Evolutionary conservation across 2,888 invertebrate genomes (phyloP), one percentile per base, ranked within the genome.

Genomic region (Tetramorium bicarinatum): DNA sequence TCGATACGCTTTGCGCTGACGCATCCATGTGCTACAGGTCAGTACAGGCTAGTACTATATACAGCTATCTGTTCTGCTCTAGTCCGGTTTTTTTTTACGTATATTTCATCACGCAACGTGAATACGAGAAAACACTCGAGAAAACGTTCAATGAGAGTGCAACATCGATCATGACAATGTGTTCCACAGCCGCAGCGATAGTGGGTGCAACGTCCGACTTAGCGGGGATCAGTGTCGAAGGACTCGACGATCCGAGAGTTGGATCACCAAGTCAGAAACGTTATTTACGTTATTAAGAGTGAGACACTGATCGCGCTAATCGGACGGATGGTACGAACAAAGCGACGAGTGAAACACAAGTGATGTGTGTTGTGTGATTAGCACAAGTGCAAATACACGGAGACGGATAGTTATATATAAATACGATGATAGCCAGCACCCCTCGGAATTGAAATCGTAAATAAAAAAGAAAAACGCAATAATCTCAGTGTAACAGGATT

Each of bases 21-120:
- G 94, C 94, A 95, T 95, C 95, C 95, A 95, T 95, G 95, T 95
- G 95, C 95, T 95, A 95, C 94, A 95, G 95, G 95, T 95, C 95
- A 95, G 95, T 95, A 95, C 95, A 94, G 94, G 94, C 95, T 94
- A 94, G 93, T 93, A 93, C 93, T 93, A 93, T 90, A 93, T 93
- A 94, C 92, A 93, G 93, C 93, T 94, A 93, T 91, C 92, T 64
- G 82, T 79, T 79, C 47, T 64, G 47, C 44, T 75, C 67, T 76
- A 76, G 25, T 66, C 67, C 67, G 76, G 7, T 59, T 47, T 15
- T 47, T 41, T 52, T 49, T 29, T 38, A 49, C 15, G 34, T 64
- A 54, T 49, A 54, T 49, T 52, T 38, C 34, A 66, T 47, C 4
- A 66, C 38, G 21, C 54, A 21, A 54, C n/a, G 52, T 71, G 71